Percentiles rank a stretch among this genome's conserved stretches.
phyloP scores from a whole-genome alignment of 35 echinoderm and acorn worm species.

The Lytechinus variegatus region DNA sequence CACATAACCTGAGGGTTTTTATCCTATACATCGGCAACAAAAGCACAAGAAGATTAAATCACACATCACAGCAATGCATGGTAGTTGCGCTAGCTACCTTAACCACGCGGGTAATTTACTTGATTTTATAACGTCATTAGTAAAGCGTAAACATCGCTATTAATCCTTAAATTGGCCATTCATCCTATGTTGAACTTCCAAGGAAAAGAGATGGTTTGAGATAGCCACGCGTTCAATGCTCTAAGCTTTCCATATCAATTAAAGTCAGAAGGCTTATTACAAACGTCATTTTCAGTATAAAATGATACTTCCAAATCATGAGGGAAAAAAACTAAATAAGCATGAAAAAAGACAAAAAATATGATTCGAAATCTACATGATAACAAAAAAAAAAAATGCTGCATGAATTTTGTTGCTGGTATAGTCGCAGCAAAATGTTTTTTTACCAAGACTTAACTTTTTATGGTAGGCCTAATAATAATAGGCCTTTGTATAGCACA shows the following conservation, averaged over 20 bases:
- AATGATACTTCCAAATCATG: no score
- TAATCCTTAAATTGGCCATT: not conserved
- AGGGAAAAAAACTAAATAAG: no score
- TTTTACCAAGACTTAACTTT: no score
- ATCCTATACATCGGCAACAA: not conserved
- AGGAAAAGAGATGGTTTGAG: not conserved
- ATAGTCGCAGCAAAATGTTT: no score
- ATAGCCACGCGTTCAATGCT: not conserved
- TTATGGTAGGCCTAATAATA: no score
- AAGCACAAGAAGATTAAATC: not conserved
- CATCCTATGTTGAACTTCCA: not conserved
- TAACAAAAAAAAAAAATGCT: no score
- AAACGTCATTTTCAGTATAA: no score
- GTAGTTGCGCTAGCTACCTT: not conserved
- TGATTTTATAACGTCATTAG: conserved; percentile 5
- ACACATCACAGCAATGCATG: not conserved
- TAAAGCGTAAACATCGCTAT: conserved; percentile 3
- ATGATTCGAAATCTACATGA: no score
- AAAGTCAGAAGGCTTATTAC: no score
- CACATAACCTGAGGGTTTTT: not conserved
- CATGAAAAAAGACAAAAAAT: no score
- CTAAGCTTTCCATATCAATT: not conserved
- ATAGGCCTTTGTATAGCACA: no score
- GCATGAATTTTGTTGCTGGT: no score
- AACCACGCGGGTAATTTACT: not conserved